Evolutionary conservation across 2,113 vertebrate species (phyloP).

Genomic region (Dasypus novemcinctus): DNA sequence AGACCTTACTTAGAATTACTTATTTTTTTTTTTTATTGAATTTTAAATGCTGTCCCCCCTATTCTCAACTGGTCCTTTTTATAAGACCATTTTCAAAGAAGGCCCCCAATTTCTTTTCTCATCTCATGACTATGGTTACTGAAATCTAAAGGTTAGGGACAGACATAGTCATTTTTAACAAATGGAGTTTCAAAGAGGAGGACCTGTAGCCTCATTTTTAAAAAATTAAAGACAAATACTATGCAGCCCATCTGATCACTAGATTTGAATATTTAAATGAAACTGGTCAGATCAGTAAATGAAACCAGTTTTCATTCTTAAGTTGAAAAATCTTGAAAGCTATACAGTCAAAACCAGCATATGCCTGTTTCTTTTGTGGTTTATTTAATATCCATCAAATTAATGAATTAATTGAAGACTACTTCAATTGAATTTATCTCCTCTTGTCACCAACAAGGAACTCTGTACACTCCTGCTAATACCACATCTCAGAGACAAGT

Average conservation of each 20-base stretch:
- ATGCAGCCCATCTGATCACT: accelerated
- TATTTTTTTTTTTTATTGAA: conserved; percentile 74
- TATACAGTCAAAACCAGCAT: background rate
- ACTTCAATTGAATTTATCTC: background rate
- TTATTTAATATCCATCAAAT: background rate
- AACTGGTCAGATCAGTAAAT: background rate
- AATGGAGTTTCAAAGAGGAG: background rate
- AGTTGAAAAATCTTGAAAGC: background rate
- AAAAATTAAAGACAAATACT: background rate
- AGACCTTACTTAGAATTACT: conserved; percentile 83
- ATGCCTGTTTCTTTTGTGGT: background rate
- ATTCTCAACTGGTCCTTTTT: background rate
- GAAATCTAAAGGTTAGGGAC: background rate
- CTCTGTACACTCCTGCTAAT: background rate
- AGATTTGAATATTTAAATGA: background rate
- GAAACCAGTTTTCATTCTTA: background rate
- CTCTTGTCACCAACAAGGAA: background rate
- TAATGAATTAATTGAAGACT: background rate
- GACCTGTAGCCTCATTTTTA: background rate
- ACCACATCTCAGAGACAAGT: background rate
- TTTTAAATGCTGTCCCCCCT: conserved; percentile 48
- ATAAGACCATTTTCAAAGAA: conserved; percentile 5
- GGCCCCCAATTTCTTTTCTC: background rate
- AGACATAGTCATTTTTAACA: background rate
- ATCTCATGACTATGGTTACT: background rate